These are phyloP conservation scores for Diglossa cyanea DNA, from an alignment of 2,797 vertebrate species.

Conservation along the genomic window DNA sequence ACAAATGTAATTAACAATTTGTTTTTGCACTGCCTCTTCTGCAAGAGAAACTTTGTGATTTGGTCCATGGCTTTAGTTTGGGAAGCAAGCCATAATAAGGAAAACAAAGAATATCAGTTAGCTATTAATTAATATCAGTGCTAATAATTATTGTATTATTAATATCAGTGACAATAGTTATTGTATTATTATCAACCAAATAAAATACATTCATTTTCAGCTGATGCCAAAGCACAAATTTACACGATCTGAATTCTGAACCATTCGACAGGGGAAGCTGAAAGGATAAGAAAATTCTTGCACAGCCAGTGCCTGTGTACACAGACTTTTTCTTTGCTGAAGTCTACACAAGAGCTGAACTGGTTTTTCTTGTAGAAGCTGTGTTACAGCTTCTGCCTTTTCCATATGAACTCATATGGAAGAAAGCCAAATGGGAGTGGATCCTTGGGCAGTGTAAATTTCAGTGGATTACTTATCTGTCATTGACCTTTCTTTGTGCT, in stretches of 20 bases:
- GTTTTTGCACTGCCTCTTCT: background rate
- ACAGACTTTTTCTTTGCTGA: background rate
- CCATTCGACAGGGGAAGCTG: background rate
- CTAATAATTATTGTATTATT: background rate
- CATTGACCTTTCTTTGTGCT: background rate
- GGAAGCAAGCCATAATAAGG: background rate
- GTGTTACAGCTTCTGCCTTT: background rate
- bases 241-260: background rate
- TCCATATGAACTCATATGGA: background rate
- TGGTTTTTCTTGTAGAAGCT: background rate
- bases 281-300: background rate
- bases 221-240: background rate
- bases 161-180: background rate
- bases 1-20: constrained; percentile 45
- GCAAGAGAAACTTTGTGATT: background rate
- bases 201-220: background rate
- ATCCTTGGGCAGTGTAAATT: background rate
- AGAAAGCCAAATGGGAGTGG: background rate
- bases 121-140: background rate
- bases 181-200: background rate
- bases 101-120: background rate
- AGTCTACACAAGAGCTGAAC: accelerated
- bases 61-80: background rate
- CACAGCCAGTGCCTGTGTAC: background rate
- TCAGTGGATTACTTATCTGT: background rate